Evolutionary conservation across 2,113 vertebrate species (phyloP), one percentile per base, ranked within the genome.

Genomic region (Scatophagus argus): DNA sequence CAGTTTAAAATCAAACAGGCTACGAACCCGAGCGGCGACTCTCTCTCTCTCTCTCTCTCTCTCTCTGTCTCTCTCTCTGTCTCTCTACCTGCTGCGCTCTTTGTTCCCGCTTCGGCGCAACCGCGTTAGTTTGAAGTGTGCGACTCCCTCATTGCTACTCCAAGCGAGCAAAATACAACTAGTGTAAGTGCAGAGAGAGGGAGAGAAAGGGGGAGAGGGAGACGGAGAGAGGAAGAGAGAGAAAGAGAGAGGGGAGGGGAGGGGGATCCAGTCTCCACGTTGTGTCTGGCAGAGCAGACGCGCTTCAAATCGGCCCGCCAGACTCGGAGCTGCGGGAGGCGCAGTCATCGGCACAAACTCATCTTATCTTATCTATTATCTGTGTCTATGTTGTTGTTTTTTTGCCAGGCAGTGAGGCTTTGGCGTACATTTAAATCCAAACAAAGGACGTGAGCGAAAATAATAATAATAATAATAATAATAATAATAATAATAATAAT

Each of bases 301-400:
- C 73, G 74, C 88, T 91, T 94, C 85, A 91, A 92, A 93, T 90
- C 88, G 84, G 81, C 88, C 89, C 87, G 89, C 90, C 88, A 91
- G 84, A 84, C 88, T 69, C 55, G 31, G 77, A 91, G 87, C 89
- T 82, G 87, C 89, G 44, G 88, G 90, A 88, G 84, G 47, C 61
- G n/a, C 84, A 79, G 87, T 90, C 89, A 92, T 86, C 89, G 23
- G 23, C 80, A 65, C 67, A 21, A 32, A 56, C 56, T 80, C 43
- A 71, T 73, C 14, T 38, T n/a, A n/a, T n/a, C n/a, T n/a, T n/a
- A n/a, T n/a, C n/a, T n/a, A n/a, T 31, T 13, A 38, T 47, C 46
- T 47, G 3, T 23, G 8, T 65, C 21, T 58, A 5, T 71, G n/a
- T n/a, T n/a, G n/a, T n/a, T n/a, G n/a, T n/a, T n/a, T n/a, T 44